Conservation (phyloP, 2,797 vertebrate species). For the Otolemur crassicaudatus region DNA sequence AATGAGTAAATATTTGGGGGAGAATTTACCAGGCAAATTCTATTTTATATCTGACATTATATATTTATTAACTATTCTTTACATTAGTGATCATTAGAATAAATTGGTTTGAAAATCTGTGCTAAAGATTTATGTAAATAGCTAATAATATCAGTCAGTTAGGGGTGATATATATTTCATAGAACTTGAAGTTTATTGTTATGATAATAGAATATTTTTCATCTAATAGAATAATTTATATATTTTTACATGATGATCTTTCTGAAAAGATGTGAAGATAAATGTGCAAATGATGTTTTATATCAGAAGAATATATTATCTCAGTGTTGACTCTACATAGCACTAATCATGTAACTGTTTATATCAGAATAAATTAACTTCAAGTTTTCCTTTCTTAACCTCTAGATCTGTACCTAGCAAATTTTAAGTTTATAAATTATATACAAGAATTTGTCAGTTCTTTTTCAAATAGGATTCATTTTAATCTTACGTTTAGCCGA, state of each 20-base stretch:
- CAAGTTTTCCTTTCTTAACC: neutral
- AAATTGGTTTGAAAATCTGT: neutral
- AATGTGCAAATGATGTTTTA: neutral
- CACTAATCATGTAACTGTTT: neutral
- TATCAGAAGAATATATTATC: neutral
- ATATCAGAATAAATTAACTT: neutral
- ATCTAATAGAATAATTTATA: neutral
- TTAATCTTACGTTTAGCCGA: neutral
- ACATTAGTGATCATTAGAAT: neutral
- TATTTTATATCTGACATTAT: neutral
- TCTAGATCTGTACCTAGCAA: neutral
- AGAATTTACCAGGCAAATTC: neutral
- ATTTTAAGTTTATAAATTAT: neutral
- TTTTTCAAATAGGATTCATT: neutral
- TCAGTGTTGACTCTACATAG: neutral
- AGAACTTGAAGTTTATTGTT: neutral
- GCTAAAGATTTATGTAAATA: neutral
- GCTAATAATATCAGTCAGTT: neutral
- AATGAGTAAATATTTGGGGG: neutral
- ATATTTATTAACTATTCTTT: slow-evolving; percentile 4
- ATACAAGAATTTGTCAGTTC: neutral
- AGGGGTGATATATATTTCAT: neutral
- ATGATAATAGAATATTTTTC: slow-evolving; percentile 5
- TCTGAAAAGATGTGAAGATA: neutral
- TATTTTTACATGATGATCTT: neutral